Evolutionary conservation across 2,888 invertebrate species (phyloP).

Genomic region (Poecilus cupreus): DNA sequence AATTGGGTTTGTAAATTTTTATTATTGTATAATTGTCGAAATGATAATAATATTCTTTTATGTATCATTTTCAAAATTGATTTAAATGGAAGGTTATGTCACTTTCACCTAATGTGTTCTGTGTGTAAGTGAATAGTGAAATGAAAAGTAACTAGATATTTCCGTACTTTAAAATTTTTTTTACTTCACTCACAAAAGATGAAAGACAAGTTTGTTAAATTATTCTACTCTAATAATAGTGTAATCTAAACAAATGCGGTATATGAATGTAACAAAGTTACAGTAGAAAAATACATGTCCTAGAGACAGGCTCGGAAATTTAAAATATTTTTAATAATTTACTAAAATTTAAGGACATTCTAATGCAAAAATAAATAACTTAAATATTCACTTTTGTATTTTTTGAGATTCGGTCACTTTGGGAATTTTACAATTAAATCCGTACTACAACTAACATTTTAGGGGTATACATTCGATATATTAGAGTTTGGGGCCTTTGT

Average conservation of each 20-base stretch:
- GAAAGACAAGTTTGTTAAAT: slow-evolving; percentile 28
- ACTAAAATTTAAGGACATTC: slow-evolving; percentile 21
- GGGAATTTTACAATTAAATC: not conserved
- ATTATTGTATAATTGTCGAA: not conserved
- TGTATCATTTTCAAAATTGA: slow-evolving; percentile 2
- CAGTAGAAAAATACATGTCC: slow-evolving; percentile 58
- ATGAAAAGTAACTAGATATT: slow-evolving; percentile 13
- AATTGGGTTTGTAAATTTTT: slow-evolving; percentile 17
- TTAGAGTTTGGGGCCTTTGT: not conserved
- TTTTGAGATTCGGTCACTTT: slow-evolving; percentile 34
- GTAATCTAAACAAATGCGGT: slow-evolving; percentile 49
- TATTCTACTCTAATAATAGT: slow-evolving; percentile 29
- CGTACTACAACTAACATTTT: not conserved
- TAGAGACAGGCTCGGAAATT: slow-evolving; percentile 56
- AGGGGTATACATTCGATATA: not conserved
- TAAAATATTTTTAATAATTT: slow-evolving; percentile 34
- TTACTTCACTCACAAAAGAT: slow-evolving; percentile 16
- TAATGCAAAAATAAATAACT: slow-evolving; percentile 38
- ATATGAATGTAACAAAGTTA: slow-evolving; percentile 49
- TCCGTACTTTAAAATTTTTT: not conserved
- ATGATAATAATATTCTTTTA: slow-evolving; percentile 25
- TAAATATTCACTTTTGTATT: slow-evolving; percentile 1
- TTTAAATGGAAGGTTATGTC: not conserved
- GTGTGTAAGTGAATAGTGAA: no score
- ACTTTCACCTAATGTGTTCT: not conserved